A percentile compares a stretch with the other conserved stretches of the same genome.
phyloP scores from a whole-genome alignment of 2,113 vertebrate species.

The Myiozetetes cayanensis region DNA sequence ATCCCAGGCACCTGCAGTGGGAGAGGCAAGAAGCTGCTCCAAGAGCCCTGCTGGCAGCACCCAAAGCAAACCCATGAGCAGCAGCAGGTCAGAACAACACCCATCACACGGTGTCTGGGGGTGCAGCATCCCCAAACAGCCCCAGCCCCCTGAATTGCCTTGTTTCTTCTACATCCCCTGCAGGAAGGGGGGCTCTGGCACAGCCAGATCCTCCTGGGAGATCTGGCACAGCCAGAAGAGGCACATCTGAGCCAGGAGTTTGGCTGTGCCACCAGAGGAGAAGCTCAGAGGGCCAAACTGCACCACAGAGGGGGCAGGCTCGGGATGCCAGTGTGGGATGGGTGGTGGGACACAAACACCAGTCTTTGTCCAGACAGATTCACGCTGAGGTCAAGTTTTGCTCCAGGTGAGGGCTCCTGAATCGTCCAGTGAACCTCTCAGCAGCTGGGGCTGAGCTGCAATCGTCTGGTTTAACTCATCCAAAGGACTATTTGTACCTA shows the following conservation, averaged over 20 bases:
- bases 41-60: neutral
- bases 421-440: neutral
- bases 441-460: neutral
- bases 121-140: neutral
- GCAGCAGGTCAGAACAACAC: fast-evolving
- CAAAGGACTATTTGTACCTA: neutral
- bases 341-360: neutral
- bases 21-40: neutral
- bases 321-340: fast-evolving
- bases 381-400: fast-evolving
- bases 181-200: neutral
- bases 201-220: neutral
- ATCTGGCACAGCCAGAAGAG: neutral
- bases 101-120: fast-evolving
- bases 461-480: neutral
- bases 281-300: neutral
- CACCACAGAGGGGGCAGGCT: fast-evolving
- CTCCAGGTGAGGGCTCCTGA: neutral
- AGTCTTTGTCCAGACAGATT: neutral
- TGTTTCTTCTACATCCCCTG: neutral
- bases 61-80: neutral
- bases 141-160: neutral
- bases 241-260: fast-evolving
- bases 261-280: neutral
- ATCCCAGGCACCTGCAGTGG: fast-evolving